Base-by-base conservation (phyloP, 2,797 vertebrate genomes). In the Melanotaenia trifasciata region DNA sequence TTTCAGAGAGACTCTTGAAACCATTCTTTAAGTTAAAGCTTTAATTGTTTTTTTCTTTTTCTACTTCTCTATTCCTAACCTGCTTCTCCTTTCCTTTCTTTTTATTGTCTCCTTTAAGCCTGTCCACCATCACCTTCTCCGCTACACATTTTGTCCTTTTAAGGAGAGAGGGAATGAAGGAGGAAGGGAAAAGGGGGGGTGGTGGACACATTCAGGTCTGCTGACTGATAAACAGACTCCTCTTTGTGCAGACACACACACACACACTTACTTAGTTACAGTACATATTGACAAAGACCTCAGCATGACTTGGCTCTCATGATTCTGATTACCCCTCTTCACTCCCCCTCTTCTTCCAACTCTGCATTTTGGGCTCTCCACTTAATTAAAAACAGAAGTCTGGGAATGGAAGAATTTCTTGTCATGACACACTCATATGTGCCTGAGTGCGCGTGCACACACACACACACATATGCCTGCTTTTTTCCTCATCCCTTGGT, bases 151-250 rank as follows among this genome's bases (percentile, higher is more conserved):
- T 85, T 92, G 60, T 87, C 93, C 93, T 93, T 94, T 92, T 94
- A 94, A 93, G 92, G 92, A 90, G 61, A 59, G 84, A 85, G 75
- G 57, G 84, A 87, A 83, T 6, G 51, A 83, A 54, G 86, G 73
- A 83, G 75, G 53, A 62, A 63, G 72, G 24, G 67, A 62, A 64
- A 56, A 18, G 40, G 72, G 66, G 70, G 85, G 56, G 67, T 76
- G 79, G 75, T 79, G 86, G 76, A 81, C 70, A 80, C 69, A 74
- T 82, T 85, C 71, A 67, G 83, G 87, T 84, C 87, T 92, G 85
- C 80, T 90, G 86, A 89, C 88, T 82, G 86, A 92, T 86, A 89
- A 92, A 93, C 90, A 91, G 90, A 89, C 88, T 90, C 77, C 75
- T 89, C 92, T 94, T 94, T 94, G 93, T 94, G 84, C 43, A 60